phyloP scores from a whole-genome alignment of 2,888 invertebrate species.

The Lasius fuliginosus region DNA sequence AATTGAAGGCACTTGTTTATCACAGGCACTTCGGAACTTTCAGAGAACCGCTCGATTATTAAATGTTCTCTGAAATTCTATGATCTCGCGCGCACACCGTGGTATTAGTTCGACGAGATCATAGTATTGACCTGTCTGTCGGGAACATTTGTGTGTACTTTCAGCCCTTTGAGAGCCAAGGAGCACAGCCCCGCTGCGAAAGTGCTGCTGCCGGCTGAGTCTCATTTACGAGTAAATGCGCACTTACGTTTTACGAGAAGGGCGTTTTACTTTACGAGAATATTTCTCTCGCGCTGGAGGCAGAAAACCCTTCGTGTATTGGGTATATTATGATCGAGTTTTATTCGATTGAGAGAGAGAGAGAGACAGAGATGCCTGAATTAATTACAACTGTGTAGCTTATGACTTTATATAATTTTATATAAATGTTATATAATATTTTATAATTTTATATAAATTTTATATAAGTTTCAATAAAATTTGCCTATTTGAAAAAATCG shows the following conservation, averaged over 20 bases:
- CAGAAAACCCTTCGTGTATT: constrained; percentile 14
- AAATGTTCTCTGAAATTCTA: constrained; percentile 46
- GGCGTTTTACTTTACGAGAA: constrained; percentile 25
- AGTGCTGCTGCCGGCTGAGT: constrained; percentile 23
- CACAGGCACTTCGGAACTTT: constrained; percentile 29
- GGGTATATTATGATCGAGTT: neutral
- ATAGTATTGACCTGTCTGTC: constrained; percentile 6
- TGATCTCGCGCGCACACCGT: neutral
- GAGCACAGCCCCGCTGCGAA: neutral
- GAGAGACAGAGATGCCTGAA: neutral
- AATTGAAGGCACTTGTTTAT: constrained; percentile 46
- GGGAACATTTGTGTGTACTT: constrained; percentile 22
- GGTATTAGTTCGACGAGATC: constrained; percentile 34
- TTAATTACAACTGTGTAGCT: neutral
- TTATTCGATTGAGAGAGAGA: neutral
- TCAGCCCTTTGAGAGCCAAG: constrained; percentile 29
- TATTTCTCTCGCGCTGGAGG: constrained; percentile 14
- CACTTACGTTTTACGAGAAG: constrained; percentile 36
- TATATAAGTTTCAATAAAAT: constrained; percentile 53
- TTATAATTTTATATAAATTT: constrained; percentile 38
- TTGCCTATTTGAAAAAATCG: neutral
- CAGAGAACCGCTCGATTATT: constrained; percentile 39
- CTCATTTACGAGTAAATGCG: constrained; percentile 44
- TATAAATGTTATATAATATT: constrained; percentile 11
- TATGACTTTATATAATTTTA: constrained; percentile 33